phyloP scores from a whole-genome alignment of 2,797 vertebrate genomes.

The Syndactyla subalaris region DNA sequence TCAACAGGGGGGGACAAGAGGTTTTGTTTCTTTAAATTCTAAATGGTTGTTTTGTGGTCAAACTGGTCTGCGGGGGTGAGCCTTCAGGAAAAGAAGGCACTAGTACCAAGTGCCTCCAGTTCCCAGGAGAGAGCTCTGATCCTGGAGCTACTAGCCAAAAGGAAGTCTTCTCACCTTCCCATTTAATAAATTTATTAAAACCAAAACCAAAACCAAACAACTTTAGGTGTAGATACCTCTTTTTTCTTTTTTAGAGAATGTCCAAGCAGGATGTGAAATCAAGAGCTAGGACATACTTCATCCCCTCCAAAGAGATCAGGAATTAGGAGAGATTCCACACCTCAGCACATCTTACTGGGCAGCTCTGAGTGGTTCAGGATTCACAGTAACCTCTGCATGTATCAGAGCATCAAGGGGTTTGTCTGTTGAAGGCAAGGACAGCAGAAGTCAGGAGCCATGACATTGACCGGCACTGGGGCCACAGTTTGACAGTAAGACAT shows the following conservation, averaged over 20 bases:
- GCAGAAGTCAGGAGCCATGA: rapidly evolving
- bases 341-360: not conserved
- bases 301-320: not conserved
- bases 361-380: not conserved
- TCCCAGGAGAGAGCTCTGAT: not conserved
- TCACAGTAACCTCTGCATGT: not conserved
- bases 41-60: not conserved
- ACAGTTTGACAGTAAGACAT: not conserved
- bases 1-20: not conserved
- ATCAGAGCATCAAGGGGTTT: not conserved
- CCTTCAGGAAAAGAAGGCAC: not conserved
- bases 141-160: not conserved
- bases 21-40: not conserved
- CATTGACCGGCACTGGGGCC: not conserved
- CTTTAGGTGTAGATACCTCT: not conserved
- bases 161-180: not conserved
- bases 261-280: not conserved
- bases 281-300: not conserved
- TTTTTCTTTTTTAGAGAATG: not conserved
- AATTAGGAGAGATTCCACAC: not conserved
- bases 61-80: not conserved
- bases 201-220: not conserved
- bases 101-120: not conserved
- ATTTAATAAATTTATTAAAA: not conserved
- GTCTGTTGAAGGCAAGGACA: not conserved